These are phyloP conservation scores for Erithacus rubecula DNA, from an alignment of 2,797 vertebrate genomes.

Conservation along the genomic window DNA sequence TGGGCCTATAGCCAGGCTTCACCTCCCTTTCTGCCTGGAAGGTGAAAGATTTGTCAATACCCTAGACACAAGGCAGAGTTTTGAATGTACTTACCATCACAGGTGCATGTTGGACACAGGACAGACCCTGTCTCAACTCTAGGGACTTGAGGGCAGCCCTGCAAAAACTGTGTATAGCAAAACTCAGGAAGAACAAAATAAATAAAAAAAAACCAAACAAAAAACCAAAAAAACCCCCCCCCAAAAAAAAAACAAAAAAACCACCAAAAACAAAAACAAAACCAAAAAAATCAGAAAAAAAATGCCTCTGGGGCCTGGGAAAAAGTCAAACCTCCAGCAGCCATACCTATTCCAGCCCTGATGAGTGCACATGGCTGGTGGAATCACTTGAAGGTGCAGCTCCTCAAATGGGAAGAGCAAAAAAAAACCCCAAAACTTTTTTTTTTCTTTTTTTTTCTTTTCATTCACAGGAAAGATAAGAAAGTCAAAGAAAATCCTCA, in stretches of 20 bases:
- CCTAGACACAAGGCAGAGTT: not conserved
- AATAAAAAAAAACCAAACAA: no score
- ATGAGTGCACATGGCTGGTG: accelerated
- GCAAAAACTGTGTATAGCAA: not conserved
- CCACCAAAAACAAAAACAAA: no score
- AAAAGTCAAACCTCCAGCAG: not conserved
- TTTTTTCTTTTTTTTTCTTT: no score
- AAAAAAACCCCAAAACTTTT: not conserved
- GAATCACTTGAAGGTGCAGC: not conserved
- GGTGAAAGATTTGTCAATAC: not conserved
- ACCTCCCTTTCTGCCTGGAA: not conserved
- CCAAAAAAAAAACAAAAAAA: not conserved
- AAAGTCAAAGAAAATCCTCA: not conserved
- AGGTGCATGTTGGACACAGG: not conserved
- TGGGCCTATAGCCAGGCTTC: not conserved
- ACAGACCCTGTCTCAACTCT: not conserved
- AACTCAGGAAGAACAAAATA: not conserved
- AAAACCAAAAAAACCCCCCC: no score
- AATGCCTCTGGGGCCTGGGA: not conserved
- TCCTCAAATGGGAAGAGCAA: not conserved
- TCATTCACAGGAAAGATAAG: not conserved
- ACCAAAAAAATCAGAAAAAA: not conserved
- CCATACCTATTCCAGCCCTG: not conserved
- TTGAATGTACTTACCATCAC: not conserved
- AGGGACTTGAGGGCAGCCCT: not conserved